Base-by-base conservation (phyloP, 1,140 invertebrate genomes). In the Listronotus oregonensis region DNA sequence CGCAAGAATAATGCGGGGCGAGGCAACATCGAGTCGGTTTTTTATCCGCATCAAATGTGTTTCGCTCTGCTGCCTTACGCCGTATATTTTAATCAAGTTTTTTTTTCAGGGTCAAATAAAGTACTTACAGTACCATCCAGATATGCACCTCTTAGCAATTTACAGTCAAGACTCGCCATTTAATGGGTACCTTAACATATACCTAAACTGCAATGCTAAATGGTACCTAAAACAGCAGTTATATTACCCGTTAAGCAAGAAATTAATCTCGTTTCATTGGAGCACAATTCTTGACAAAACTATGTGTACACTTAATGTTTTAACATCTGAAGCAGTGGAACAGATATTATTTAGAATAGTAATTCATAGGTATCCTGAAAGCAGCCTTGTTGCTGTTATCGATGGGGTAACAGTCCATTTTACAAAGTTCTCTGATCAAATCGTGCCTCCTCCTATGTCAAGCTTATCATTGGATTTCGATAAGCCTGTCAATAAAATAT, bases 211-310 rank as follows among this genome's bases (percentile, higher is more conserved):
- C 2, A 73, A 73, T 55, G 70, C 58, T 47, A 27, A 64, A 34
- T 73, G 72, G 70, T 72, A 66, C 54, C 37, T 69, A 10, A 73
- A 73, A 54, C 70, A 71, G 50, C 64, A 68, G 34, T 47, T 73
- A 8, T 15, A 18, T 17, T 71, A 61, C 54, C 39, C 59, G 12
- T 14, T 50, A 27, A 37, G 44, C 8, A 56, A 64, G 7, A 18
- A 49, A 54, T 40, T 73, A 27, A n/a, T 66, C 10, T 51, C 42
- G 49, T 70, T 66, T 49, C 17, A 64, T 50, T 73, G 70, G 68
- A 17, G 49, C 14, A 61, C 64, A 55, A 37, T 37, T 15, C 49
- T 63, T 17, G 39, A 66, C 21, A 56, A 37, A 31, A 66, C 21
- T 21, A 60, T 12, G 37, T 71, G 58, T 31, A 51, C 39, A 39